A percentile compares a stretch with the other conserved stretches of the same genome.
Evolutionary conservation across 1,140 invertebrate genomes (phyloP).

Genomic region (Calliopsis andreniformis): DNA sequence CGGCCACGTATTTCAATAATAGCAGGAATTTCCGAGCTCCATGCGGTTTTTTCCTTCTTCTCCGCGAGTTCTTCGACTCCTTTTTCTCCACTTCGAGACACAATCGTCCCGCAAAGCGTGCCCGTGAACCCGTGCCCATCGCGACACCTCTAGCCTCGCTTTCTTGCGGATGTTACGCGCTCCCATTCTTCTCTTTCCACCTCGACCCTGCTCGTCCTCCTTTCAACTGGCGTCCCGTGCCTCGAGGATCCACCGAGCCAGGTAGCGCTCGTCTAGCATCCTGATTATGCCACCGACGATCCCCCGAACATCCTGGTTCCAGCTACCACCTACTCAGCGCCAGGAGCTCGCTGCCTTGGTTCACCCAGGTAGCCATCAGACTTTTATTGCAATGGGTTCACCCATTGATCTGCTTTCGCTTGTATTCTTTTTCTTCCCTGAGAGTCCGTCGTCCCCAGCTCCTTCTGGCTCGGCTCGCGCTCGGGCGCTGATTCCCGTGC

Average conservation of each 20-base stretch:
- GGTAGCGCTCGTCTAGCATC: slow-evolving; percentile 58
- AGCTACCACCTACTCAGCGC: slow-evolving; percentile 41
- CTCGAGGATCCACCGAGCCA: slow-evolving; percentile 47
- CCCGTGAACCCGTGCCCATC: slow-evolving; percentile 41
- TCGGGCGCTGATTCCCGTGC: neutral
- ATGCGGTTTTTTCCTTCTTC: slow-evolving; percentile 47
- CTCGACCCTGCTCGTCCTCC: slow-evolving; percentile 2
- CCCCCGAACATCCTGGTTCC: slow-evolving; percentile 37
- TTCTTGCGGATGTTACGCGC: slow-evolving; percentile 53
- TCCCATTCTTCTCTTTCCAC: slow-evolving; percentile 2
- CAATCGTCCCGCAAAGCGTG: slow-evolving; percentile 65
- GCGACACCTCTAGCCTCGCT: slow-evolving; percentile 70
- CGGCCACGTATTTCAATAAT: slow-evolving; percentile 52
- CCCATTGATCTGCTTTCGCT: slow-evolving; percentile 50
- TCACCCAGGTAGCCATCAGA: slow-evolving; percentile 65
- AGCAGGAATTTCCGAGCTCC: slow-evolving; percentile 38
- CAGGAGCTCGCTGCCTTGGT: slow-evolving; percentile 21
- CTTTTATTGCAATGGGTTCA: slow-evolving; percentile 74
- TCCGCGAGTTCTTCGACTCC: neutral
- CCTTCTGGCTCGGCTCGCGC: too few relatives aligned
- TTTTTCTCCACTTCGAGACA: slow-evolving; percentile 47
- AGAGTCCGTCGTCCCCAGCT: too few relatives aligned
- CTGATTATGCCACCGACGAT: slow-evolving; percentile 62
- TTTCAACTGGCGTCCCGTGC: slow-evolving; percentile 17
- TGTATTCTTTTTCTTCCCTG: neutral